Conservation (phyloP, 2,797 vertebrate genomes). For the Gymnothorax javanicus region DNA sequence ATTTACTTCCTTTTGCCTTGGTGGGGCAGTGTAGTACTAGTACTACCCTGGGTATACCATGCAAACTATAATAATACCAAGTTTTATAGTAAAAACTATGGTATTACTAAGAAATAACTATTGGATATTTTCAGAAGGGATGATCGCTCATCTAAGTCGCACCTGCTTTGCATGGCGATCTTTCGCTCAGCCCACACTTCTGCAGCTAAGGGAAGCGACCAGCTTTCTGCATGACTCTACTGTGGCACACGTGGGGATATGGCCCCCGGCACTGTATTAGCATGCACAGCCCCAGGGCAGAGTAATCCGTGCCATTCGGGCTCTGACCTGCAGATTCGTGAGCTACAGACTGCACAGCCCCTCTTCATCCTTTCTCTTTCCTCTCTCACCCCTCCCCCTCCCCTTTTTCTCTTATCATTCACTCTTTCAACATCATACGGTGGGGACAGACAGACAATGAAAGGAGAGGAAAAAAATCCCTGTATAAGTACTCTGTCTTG, state of each 20-base stretch:
- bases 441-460: background rate
- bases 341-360: constrained; percentile 27
- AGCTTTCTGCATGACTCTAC: background rate
- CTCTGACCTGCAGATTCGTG: constrained; percentile 52
- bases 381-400: constrained; percentile 16
- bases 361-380: background rate
- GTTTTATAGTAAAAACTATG: no score
- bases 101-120: no score
- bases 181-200: constrained; percentile 24
- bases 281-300: constrained; percentile 60
- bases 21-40: no score
- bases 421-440: constrained; percentile 37
- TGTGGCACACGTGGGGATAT: constrained; percentile 36
- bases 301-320: constrained; percentile 43
- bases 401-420: constrained; percentile 20
- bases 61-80: no score
- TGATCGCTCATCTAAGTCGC: background rate
- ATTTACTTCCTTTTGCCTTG: no score
- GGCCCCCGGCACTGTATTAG: constrained; percentile 55
- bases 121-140: background rate
- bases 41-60: no score
- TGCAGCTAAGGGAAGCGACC: constrained; percentile 17
- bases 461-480: background rate
- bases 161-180: background rate
- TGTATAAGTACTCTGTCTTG: constrained; percentile 44